Percentiles rank a stretch among this genome's conserved stretches.
These are phyloP conservation scores for Pissodes strobi DNA, from an alignment of 1,140 invertebrate genomes.

Conservation along the genomic window DNA sequence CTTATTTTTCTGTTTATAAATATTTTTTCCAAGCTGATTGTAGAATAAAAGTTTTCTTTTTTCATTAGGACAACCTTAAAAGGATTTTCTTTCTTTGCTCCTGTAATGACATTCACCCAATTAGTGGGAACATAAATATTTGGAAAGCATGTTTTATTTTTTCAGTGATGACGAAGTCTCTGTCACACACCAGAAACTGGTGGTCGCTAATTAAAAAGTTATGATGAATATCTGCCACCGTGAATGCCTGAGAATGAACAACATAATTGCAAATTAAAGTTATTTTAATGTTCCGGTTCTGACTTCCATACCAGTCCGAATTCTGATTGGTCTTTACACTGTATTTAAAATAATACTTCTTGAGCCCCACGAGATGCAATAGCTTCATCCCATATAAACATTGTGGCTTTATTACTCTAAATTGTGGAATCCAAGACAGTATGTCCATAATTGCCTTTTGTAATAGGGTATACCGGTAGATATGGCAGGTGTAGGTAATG, in stretches of 20 bases:
- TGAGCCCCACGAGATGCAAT: slow-evolving; percentile 31
- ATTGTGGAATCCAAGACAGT: slow-evolving; percentile 32
- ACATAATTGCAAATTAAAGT: slow-evolving; percentile 11
- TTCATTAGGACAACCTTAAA: slow-evolving; percentile 2
- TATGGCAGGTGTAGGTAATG: slow-evolving; percentile 33
- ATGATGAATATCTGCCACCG: too few relatives aligned
- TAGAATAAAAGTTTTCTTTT: neutral
- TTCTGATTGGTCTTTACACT: slow-evolving; percentile 18
- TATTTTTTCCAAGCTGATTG: neutral
- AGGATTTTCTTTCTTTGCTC: neutral
- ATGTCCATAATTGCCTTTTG: slow-evolving; percentile 39
- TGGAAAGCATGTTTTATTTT: neutral
- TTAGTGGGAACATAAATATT: slow-evolving; percentile 14
- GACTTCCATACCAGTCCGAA: too few relatives aligned
- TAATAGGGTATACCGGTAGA: slow-evolving; percentile 31
- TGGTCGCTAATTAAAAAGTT: slow-evolving; percentile 36
- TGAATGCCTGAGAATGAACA: neutral
- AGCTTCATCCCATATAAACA: slow-evolving; percentile 33
- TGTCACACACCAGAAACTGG: neutral
- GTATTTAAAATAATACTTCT: slow-evolving; percentile 23
- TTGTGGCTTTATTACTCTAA: slow-evolving; percentile 24
- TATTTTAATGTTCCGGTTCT: slow-evolving; percentile 38
- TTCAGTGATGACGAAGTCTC: neutral
- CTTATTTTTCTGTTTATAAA: slow-evolving; percentile 1
- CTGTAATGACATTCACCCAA: neutral